Conservation (phyloP, 2,797 vertebrate species). For the Hapalemur alaotrensis region DNA sequence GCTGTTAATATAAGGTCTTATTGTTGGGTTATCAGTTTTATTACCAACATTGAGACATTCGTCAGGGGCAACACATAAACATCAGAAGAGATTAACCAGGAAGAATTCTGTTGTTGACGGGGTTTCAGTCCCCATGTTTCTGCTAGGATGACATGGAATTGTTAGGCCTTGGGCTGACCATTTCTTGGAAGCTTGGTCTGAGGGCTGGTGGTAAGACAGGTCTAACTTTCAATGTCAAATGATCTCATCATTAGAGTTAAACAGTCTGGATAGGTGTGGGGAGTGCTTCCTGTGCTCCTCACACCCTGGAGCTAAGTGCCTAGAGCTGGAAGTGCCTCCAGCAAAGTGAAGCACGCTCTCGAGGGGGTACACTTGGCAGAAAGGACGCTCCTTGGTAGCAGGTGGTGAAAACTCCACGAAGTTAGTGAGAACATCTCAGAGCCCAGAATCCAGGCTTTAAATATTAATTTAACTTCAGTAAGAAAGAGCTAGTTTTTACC, state of each 20-base stretch:
- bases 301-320: neutral
- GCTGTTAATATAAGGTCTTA: neutral
- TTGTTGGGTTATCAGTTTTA: neutral
- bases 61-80: neutral
- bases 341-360: neutral
- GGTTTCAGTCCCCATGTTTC: neutral
- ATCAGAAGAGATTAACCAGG: neutral
- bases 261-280: neutral
- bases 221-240: neutral
- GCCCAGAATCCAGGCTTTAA: slow-evolving; percentile 48
- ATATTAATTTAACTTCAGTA: slow-evolving; percentile 47
- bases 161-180: neutral
- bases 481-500: slow-evolving; percentile 45
- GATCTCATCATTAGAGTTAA: neutral
- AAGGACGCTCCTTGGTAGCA: neutral
- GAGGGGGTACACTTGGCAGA: neutral
- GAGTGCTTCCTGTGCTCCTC: neutral
- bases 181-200: neutral
- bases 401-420: neutral
- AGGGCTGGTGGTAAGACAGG: neutral
- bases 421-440: neutral
- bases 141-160: neutral
- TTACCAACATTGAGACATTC: neutral
- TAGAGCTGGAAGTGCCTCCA: neutral
- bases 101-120: neutral